Percentiles rank a stretch among this genome's conserved stretches.
Evolutionary conservation across 2,888 invertebrate genomes (phyloP).

Genomic region (Ophioninae sp.): DNA sequence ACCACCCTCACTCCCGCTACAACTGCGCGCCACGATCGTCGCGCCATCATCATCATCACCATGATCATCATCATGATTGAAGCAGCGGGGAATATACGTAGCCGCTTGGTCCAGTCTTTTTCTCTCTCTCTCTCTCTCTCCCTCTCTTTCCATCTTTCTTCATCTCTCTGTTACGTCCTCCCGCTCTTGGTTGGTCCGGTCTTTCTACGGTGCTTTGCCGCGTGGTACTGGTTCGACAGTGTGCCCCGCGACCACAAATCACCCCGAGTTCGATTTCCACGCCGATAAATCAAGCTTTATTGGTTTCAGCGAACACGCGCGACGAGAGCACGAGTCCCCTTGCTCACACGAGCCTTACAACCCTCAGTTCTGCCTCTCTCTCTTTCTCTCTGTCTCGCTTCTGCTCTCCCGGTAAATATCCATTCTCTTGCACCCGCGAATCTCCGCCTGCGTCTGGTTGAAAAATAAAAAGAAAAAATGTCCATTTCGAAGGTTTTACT

Average conservation of each 20-base stretch:
- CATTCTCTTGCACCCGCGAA: not conserved
- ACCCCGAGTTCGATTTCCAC: constrained; percentile 77
- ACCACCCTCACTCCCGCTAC: constrained; percentile 50
- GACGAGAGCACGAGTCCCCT: constrained; percentile 55
- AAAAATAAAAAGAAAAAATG: not conserved
- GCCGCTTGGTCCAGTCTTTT: constrained; percentile 37
- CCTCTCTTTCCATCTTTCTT: constrained; percentile 42
- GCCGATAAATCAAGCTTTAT: constrained; percentile 80
- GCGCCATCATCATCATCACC: constrained; percentile 51
- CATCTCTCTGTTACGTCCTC: constrained; percentile 49
- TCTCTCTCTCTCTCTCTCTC: constrained; percentile 29
- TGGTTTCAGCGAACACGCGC: constrained; percentile 67
- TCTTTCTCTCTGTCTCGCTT: not conserved
- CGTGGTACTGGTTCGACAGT: constrained; percentile 37
- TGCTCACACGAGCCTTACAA: constrained; percentile 42
- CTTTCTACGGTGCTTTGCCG: constrained; percentile 41
- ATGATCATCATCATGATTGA: constrained; percentile 35
- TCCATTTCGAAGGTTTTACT: constrained; percentile 30
- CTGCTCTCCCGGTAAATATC: not conserved
- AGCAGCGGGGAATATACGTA: constrained; percentile 36
- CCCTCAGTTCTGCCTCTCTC: constrained; percentile 8
- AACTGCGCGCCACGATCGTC: constrained; percentile 12
- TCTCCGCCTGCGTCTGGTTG: constrained; percentile 34
- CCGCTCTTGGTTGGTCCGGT: constrained; percentile 1
- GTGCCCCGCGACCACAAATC: constrained; percentile 75